Evolutionary conservation across 2,797 vertebrate species (phyloP).

Genomic region (Cryptoblepharus egeriae): DNA sequence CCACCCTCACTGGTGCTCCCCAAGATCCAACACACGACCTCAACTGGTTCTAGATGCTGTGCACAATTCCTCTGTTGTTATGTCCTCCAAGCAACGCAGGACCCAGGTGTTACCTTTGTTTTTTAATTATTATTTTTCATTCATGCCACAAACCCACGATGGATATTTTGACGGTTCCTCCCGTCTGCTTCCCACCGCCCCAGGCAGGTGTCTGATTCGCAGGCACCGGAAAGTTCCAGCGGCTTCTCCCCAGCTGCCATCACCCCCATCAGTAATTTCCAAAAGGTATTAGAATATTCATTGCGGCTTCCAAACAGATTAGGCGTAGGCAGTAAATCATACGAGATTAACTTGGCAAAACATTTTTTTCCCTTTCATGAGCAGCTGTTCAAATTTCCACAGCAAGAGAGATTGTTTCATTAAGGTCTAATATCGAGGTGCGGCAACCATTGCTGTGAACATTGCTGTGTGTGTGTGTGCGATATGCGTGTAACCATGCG

Average conservation of each 20-base stretch:
- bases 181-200: conserved; percentile 28
- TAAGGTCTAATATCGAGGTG: conserved; percentile 26
- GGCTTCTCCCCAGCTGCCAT: conserved; percentile 35
- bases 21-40: too few species aligned
- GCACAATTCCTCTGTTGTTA: neutral
- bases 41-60: too few species aligned
- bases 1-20: too few species aligned
- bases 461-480: too few species aligned
- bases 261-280: conserved; percentile 48
- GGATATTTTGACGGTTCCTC: conserved; percentile 12
- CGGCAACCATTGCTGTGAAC: conserved; percentile 27
- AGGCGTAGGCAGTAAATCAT: conserved; percentile 59
- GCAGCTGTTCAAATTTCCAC: conserved; percentile 60
- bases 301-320: conserved; percentile 57
- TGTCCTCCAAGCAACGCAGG: conserved; percentile 13
- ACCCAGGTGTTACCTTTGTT: neutral
- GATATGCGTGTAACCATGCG: too few species aligned
- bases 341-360: conserved; percentile 64
- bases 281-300: conserved; percentile 61
- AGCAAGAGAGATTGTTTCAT: conserved; percentile 35
- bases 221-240: conserved; percentile 21
- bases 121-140: conserved; percentile 4
- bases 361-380: conserved; percentile 48
- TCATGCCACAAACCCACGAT: conserved; percentile 44
- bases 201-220: conserved; percentile 35